phyloP scores from a whole-genome alignment of 2,113 vertebrate species.

The Gobio gobio region DNA sequence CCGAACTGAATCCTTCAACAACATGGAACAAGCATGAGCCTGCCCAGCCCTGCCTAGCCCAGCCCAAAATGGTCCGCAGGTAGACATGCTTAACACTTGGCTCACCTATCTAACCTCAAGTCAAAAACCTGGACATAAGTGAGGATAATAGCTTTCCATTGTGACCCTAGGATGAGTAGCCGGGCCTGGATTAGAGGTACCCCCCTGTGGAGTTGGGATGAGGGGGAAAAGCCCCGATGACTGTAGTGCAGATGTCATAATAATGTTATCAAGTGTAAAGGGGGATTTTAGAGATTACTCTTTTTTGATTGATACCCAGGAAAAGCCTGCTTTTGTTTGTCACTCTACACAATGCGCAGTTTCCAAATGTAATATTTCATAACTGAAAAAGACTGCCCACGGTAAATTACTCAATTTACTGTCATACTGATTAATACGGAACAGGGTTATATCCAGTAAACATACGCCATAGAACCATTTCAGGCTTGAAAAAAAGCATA shows the following conservation, averaged over 20 bases:
- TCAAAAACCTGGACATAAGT: slow-evolving; percentile 20
- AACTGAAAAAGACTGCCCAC: slow-evolving; percentile 12
- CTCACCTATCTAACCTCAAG: slow-evolving; percentile 28
- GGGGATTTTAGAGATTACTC: slow-evolving; percentile 42
- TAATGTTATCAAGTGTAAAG: slow-evolving; percentile 27
- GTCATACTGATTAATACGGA: slow-evolving; percentile 7
- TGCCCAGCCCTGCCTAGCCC: slow-evolving; percentile 66
- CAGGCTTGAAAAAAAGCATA: neutral
- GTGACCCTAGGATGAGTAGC: slow-evolving; percentile 31
- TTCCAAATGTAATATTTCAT: slow-evolving; percentile 30
- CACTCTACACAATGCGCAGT: neutral
- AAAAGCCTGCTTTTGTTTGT: slow-evolving; percentile 47
- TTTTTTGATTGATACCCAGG: slow-evolving; percentile 44
- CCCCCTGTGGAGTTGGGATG: neutral
- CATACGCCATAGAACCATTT: neutral
- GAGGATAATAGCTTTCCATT: slow-evolving; percentile 24
- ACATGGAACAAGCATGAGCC: slow-evolving; percentile 62
- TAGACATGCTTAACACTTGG: slow-evolving; percentile 48
- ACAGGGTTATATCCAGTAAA: neutral
- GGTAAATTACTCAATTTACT: slow-evolving; percentile 21
- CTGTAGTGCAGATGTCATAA: slow-evolving; percentile 35
- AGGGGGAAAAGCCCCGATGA: slow-evolving; percentile 40
- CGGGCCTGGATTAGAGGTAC: slow-evolving; percentile 17
- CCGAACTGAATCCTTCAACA: slow-evolving; percentile 22
- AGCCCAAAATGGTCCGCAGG: slow-evolving; percentile 62